Percentiles rank a stretch among this genome's conserved stretches.
phyloP scores from a whole-genome alignment of 2,797 vertebrate species.

The Pangasius djambal region DNA sequence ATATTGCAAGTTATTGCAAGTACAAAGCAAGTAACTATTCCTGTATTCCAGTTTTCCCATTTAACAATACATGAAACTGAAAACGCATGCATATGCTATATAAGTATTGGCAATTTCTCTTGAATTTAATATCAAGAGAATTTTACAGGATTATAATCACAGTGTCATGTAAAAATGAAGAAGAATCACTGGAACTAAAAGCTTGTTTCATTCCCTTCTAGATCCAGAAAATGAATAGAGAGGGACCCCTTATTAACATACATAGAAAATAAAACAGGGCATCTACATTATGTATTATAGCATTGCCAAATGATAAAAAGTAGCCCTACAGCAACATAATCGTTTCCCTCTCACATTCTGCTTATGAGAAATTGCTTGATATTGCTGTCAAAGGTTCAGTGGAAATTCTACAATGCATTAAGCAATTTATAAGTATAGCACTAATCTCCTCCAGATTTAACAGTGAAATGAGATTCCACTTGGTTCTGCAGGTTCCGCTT shows the following conservation, averaged over 20 bases:
- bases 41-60: neutral
- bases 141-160: neutral
- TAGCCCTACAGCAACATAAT: conserved; percentile 48
- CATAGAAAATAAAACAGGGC: conserved; percentile 50
- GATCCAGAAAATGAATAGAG: conserved; percentile 58
- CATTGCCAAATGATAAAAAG: conserved; percentile 50
- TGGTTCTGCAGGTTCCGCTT: conserved; percentile 53
- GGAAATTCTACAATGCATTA: conserved; percentile 58
- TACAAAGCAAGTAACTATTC: conserved; percentile 34
- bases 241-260: conserved; percentile 60
- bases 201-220: conserved; percentile 59
- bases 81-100: conserved; percentile 16
- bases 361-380: conserved; percentile 56
- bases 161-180: conserved; percentile 60
- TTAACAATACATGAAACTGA: neutral
- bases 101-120: conserved; percentile 56
- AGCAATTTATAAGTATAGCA: conserved; percentile 61
- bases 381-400: conserved; percentile 58
- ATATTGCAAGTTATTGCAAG: conserved; percentile 50
- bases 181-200: conserved; percentile 57
- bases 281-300: conserved; percentile 46
- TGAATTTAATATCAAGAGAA: conserved; percentile 49
- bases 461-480: conserved; percentile 61
- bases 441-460: conserved; percentile 61
- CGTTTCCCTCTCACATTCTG: conserved; percentile 50